A percentile compares a stretch with the other conserved stretches of the same genome.
These are phyloP conservation scores for Pygoscelis antarcticus DNA, from an alignment of 2,113 vertebrate genomes.

Conservation along the genomic window DNA sequence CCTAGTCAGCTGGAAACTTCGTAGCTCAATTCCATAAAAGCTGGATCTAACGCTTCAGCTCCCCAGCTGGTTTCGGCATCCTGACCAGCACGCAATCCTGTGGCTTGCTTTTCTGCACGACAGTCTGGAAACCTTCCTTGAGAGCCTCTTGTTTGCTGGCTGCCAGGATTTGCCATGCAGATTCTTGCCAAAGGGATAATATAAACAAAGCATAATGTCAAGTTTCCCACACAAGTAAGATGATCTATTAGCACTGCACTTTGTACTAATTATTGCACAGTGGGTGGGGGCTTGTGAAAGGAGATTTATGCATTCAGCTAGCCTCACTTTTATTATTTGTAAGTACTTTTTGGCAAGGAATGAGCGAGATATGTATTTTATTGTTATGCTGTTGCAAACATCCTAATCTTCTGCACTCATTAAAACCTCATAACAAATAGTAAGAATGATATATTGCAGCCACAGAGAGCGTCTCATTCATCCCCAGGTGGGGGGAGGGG, in stretches of 20 bases:
- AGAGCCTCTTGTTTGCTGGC: constrained; percentile 63
- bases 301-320: constrained; percentile 70
- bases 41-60: constrained; percentile 62
- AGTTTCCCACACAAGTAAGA: constrained; percentile 69
- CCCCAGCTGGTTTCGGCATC: constrained; percentile 64
- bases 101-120: constrained; percentile 64
- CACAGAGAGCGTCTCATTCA: constrained; percentile 32
- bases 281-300: constrained; percentile 72
- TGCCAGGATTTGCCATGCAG: constrained; percentile 72
- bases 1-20: constrained; percentile 63
- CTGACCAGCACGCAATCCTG: constrained; percentile 65
- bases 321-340: constrained; percentile 72
- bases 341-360: constrained; percentile 71
- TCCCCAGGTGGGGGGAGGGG: constrained; percentile 24
- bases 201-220: constrained; percentile 74
- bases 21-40: constrained; percentile 50
- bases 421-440: constrained; percentile 73
- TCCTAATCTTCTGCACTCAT: constrained; percentile 63
- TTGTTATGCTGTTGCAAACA: constrained; percentile 64
- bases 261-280: constrained; percentile 74
- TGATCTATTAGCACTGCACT: constrained; percentile 72
- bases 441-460: constrained; percentile 68
- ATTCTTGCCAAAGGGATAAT: constrained; percentile 71
- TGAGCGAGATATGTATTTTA: constrained; percentile 66
- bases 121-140: constrained; percentile 69